Percentiles rank a stretch among this genome's conserved stretches.
Conservation (phyloP, 2,888 invertebrate species). For the Acanthosoma haemorrhoidale region DNA sequence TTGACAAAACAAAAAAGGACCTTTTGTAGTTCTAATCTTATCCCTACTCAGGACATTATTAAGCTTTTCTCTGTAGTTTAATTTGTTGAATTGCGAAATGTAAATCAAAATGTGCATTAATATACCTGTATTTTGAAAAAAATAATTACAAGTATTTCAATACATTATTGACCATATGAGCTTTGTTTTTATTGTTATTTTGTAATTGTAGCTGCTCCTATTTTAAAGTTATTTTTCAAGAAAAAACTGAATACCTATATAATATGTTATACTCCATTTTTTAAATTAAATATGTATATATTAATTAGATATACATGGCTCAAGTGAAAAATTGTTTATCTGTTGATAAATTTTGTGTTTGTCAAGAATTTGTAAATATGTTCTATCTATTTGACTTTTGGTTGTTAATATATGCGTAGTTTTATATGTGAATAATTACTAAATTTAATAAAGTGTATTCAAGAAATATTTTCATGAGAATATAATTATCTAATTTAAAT, state of each 20-base stretch:
- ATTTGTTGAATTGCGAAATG: neutral
- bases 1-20: no score
- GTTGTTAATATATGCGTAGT: neutral
- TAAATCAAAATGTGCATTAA: constrained; percentile 8
- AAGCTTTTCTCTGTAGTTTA: neutral
- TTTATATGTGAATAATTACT: neutral
- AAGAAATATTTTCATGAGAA: neutral
- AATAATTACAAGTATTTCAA: neutral
- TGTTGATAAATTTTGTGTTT: neutral
- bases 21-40: no score
- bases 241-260: neutral
- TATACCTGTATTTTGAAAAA: no score
- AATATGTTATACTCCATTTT: neutral
- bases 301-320: neutral
- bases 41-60: neutral
- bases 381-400: neutral
- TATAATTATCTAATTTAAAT: neutral
- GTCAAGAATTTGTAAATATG: neutral
- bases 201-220: neutral
- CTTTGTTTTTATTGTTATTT: neutral
- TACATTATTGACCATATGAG: neutral
- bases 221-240: neutral
- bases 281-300: neutral
- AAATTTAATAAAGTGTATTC: neutral
- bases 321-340: neutral